Evolutionary conservation across 2,888 invertebrate species (phyloP), one percentile per base, ranked within the genome.

Genomic region (Acrobasis consociella): DNA sequence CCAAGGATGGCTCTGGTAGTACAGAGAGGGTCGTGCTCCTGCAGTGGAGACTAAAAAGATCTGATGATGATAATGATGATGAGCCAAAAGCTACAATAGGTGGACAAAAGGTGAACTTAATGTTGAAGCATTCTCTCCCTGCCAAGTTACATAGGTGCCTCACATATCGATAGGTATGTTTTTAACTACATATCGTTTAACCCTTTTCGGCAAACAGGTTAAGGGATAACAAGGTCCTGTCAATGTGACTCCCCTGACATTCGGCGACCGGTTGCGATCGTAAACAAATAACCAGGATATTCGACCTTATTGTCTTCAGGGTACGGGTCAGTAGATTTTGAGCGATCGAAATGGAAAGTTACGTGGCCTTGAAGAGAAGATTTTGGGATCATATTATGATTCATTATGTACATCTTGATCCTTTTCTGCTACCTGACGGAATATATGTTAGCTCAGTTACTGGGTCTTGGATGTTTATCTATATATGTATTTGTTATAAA

Each of bases 231-330:
- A 81, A 85, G 84, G 83, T 80, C 79, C 76, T 69, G 69, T 72
- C 81, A 89, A 88, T 79, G 89, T 89, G 87, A 89, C 89, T 86
- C 77, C 68, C 81, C 80, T 84, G 87, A 88, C 88, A 84, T 87
- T 87, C 77, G 73, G 69, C 72, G 74, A 76, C 82, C 85, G 82
- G 86, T 82, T 82, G 68, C 58, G 59, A 52, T 56, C 64, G 38
- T 58, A 58, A 52, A 17, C 62, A 66, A 67, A 66, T 62, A 66
- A 66, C 16, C 39, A 31, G 13, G 11, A 68, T 63, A 46, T 50
- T 65, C 15, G 16, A 63, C 68, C 65, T 65, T 72, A 69, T 61
- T 13, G 0, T 31, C 11, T 17, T 9, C 0, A 17, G 7, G 31
- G 55, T 64, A 69, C 62, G 62, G 62, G 58, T 52, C 39, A 38